Conservation (phyloP, 2,888 invertebrate genomes). For the Atethmia centrago region DNA sequence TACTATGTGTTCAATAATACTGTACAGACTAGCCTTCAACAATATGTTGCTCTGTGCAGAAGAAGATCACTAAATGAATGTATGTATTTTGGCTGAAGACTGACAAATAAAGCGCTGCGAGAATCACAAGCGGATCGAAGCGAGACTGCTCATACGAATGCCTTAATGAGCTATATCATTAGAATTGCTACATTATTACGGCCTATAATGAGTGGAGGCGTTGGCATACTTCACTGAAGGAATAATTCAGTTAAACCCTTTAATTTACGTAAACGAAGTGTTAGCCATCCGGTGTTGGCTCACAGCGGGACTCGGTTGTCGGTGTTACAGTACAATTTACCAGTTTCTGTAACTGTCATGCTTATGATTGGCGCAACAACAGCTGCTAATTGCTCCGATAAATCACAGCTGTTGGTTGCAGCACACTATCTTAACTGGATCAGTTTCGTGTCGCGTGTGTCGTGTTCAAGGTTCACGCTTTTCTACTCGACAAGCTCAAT, state of each 20-base stretch:
- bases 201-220: conserved; percentile 14
- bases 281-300: conserved; percentile 51
- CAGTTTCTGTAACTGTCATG: conserved; percentile 53
- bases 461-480: conserved; percentile 52
- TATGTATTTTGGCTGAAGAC: conserved; percentile 6
- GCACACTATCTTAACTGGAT: conserved; percentile 24
- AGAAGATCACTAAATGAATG: conserved; percentile 1
- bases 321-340: conserved; percentile 37
- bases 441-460: conserved; percentile 33
- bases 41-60: not conserved
- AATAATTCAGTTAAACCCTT: conserved; percentile 33
- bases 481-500: conserved; percentile 44
- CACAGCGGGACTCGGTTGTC: conserved; percentile 49
- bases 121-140: conserved; percentile 19
- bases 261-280: conserved; percentile 42
- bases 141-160: not conserved
- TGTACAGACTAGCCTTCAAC: not conserved
- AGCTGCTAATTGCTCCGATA: conserved; percentile 39
- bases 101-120: conserved; percentile 3
- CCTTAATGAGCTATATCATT: conserved; percentile 14
- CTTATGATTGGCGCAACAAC: conserved; percentile 37
- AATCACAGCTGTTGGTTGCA: conserved; percentile 32
- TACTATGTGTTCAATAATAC: not conserved
- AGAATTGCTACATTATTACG: conserved; percentile 18
- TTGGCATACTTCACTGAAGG: conserved; percentile 14